Evolutionary conservation across 2,113 vertebrate species (phyloP).

Genomic region (cattle (Bos taurus)): ARS-UCD2.0 NC_037330.1:22606501-22607000

Average conservation of each 20-base stretch:
- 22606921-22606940: background rate
- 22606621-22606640: conserved; percentile 62
- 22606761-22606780: background rate
- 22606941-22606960: background rate
- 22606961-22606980: background rate
- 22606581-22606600: no score
- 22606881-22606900: background rate
- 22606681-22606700: background rate
- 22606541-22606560: no score
- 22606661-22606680: background rate
- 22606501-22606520: no score
- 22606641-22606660: conserved; percentile 28
- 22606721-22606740: conserved; percentile 54
- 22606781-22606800: background rate
- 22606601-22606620: no score
- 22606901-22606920: no score
- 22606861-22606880: background rate
- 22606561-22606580: no score
- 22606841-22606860: background rate
- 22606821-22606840: background rate
- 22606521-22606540: no score
- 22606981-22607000: background rate
- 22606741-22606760: background rate
- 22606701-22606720: background rate
- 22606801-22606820: background rate